Evolutionary conservation across 2,797 vertebrate genomes (phyloP), one percentile per base, ranked within the genome.

Genomic region (Leptatherina wallacei): DNA sequence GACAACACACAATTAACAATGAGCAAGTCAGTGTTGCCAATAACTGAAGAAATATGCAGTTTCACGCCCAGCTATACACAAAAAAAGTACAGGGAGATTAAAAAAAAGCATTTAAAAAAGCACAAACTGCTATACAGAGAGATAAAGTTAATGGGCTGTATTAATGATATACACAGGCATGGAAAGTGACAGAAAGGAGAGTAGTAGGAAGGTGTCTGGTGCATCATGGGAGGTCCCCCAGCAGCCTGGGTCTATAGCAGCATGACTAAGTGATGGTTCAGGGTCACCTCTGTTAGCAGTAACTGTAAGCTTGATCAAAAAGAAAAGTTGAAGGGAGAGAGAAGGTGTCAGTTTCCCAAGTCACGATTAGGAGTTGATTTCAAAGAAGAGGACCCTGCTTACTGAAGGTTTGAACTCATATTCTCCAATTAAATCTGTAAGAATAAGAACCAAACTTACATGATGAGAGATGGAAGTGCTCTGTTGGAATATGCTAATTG

Each of bases 291-390:
- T 11, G 2, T 56, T 57, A n/a, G 54, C 22, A 52, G 29, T 29
- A 30, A 32, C 54, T 30, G 16, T 20, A 32, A 61, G 38, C 55
- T 49, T 56, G 52, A 40, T 52, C 62, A 64, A 80, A 84, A 77
- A 11, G 51, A 52, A 52, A 52, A 52, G 51, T 27, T 52, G n/a
- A 49, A 49, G 47, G 10, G n/a, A 49, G n/a, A 22, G 47, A 49
- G 3, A 22, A 9, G 47, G 9, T 49, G n/a, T 49, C 9, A 3
- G n/a, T 49, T 22, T 49, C n/a, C n/a, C n/a, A 49, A 49, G 20
- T 44, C 40, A 44, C 14, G 40, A 44, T 44, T 44, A 18, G 14
- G 16, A 44, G 40, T 44, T 44, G 40, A 14, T 44, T 44, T 44
- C 14, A 44, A 44, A 44, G 40, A 44, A 44, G 16, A 44, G 16